Evolutionary conservation across 1,140 invertebrate genomes (phyloP).

Genomic region (Eulimnadia texana): DNA sequence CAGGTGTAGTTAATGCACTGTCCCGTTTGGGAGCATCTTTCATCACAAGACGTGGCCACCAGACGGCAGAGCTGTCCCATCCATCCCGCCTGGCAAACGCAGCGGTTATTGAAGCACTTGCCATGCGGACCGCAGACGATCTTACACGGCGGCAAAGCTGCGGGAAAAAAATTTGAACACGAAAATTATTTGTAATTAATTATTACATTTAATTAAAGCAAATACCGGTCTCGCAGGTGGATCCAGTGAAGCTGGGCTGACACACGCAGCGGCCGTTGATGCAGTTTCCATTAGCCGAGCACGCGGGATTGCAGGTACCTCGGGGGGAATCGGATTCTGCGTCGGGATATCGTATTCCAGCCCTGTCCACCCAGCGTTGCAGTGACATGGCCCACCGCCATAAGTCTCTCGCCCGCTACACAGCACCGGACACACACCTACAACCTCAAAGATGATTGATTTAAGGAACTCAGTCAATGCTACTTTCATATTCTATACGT

Average conservation of each 20-base stretch:
- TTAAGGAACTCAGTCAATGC: no score
- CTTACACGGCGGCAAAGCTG: conserved; percentile 58
- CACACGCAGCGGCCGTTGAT: conserved; percentile 77
- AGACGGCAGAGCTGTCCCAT: conserved; percentile 79
- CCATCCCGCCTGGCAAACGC: conserved; percentile 79
- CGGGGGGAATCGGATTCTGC: conserved; percentile 48
- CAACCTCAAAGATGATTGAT: conserved; percentile 23
- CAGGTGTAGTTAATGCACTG: conserved; percentile 95
- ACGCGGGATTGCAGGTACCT: conserved; percentile 38
- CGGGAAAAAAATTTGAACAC: conserved; percentile 36
- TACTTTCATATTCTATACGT: no score
- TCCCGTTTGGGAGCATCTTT: conserved; percentile 85
- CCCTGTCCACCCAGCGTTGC: conserved; percentile 93
- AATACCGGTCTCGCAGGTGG: conserved; percentile 65
- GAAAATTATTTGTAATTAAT: not conserved
- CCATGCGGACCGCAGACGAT: conserved; percentile 82
- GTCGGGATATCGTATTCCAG: conserved; percentile 80
- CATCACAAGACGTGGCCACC: conserved; percentile 54
- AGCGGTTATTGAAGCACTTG: conserved; percentile 72
- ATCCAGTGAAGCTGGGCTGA: conserved; percentile 75
- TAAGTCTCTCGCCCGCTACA: conserved; percentile 94
- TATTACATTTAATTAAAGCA: not conserved
- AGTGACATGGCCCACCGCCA: conserved; percentile 85
- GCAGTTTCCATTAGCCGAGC: conserved; percentile 79
- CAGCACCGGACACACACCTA: conserved; percentile 88